Base-by-base conservation (phyloP, 1,140 invertebrate genomes). In the Drosophila orena region DNA sequence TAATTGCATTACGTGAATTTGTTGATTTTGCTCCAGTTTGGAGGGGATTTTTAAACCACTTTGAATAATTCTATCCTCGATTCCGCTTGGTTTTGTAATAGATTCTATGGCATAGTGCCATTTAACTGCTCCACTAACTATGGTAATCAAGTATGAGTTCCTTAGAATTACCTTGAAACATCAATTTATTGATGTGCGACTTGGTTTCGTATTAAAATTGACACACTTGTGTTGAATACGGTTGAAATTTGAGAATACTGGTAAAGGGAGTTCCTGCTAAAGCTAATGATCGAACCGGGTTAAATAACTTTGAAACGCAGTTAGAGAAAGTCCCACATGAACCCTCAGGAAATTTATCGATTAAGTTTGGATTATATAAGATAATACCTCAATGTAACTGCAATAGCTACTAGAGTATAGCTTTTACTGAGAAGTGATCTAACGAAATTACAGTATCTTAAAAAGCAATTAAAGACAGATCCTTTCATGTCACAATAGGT, bases 141-240 rank as follows among this genome's bases (percentile, higher is more conserved):
- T 68, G 46, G 27, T 50, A 64, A 68, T 52, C 37, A 35, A 20
- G 12, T n/a, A 3, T 8, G 12, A 65, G 64, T 68, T 65, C 64
- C 59, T 68, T 52, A 64, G 64, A 65, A 68, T 68, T 35, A 27
- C 24, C 54, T 61, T 24, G 24, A 44, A 44, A 43, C 24, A 50
- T 64, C 46, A 43, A 66, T 66, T 50, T 50, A 24, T n/a, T 4
- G 35, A 27, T 11, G 20, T 64, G 37, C 64, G 59, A 50, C 62
- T 38, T 49, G 61, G 49, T 66, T 38, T 66, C 46, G 14, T 11
- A 40, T 37, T 24, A 15, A 49, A 40, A 37, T 17, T n/a, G 24
- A 11, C 17, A 62, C 1, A 50, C 10, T 42, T n/a, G 4, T 10
- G 15, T 66, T 50, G 43, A 40, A 15, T 35, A 66, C 49, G 24